Evolutionary conservation across 2,888 invertebrate species (phyloP).

Genomic region (Meganola albula): DNA sequence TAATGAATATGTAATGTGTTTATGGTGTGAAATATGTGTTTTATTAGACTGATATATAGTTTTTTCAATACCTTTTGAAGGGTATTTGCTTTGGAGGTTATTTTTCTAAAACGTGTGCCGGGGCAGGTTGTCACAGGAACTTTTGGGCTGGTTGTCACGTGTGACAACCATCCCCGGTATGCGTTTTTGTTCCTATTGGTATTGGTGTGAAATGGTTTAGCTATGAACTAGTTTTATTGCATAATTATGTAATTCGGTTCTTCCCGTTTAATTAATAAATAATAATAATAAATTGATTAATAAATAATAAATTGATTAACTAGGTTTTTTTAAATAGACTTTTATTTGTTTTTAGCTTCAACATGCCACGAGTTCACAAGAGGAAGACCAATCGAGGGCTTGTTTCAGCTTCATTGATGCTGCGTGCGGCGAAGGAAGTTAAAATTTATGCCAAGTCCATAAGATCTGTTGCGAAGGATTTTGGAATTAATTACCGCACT

Average conservation of each 20-base stretch:
- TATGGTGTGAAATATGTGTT: too few species aligned
- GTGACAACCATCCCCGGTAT: conserved; percentile 3
- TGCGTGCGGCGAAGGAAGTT: conserved; percentile 13
- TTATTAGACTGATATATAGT: too few species aligned
- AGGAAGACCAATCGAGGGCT: conserved; percentile 7
- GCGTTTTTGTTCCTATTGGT: conserved; percentile 2
- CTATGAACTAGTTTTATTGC: too few species aligned
- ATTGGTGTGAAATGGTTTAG: too few species aligned
- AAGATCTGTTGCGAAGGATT: conserved; percentile 11
- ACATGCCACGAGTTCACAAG: conserved; percentile 8
- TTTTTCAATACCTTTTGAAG: too few species aligned
- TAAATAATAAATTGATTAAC: too few species aligned
- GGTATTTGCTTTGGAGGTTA: too few species aligned
- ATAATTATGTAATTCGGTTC: too few species aligned
- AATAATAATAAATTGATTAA: too few species aligned
- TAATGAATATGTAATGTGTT: too few species aligned
- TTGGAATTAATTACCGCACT: conserved; percentile 7
- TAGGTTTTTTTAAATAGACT: background rate
- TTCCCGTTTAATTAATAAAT: too few species aligned
- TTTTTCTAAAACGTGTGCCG: background rate
- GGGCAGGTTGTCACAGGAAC: background rate
- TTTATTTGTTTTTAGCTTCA: conserved; percentile 4
- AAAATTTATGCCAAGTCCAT: conserved; percentile 13
- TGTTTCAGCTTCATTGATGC: conserved; percentile 11
- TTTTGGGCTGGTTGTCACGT: background rate